These are phyloP conservation scores for Mormyrops attenuatus DNA, from an alignment of 2,797 vertebrate species.

Conservation along the genomic window DNA sequence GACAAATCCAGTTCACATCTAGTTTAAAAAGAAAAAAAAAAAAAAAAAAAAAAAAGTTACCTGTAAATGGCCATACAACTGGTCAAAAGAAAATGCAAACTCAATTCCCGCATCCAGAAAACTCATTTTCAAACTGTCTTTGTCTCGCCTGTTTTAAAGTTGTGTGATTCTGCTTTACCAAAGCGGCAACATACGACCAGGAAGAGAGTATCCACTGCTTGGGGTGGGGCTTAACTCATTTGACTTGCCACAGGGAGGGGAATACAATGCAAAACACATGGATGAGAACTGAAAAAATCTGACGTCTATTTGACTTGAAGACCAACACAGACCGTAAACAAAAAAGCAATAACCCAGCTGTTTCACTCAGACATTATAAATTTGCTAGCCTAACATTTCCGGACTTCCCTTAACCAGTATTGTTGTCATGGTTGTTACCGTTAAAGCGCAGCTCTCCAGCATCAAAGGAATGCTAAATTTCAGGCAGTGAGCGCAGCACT, in stretches of 20 bases:
- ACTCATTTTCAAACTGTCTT: neutral
- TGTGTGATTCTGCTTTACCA: neutral
- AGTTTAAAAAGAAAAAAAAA: neutral
- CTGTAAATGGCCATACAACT: neutral
- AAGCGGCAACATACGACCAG: neutral
- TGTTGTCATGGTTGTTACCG: neutral
- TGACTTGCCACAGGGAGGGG: constrained; percentile 11
- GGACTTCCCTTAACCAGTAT: neutral
- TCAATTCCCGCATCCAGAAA: neutral
- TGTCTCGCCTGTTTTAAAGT: neutral
- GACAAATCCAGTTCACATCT: neutral
- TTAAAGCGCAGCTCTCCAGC: neutral
- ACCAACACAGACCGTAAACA: neutral
- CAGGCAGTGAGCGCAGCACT: neutral
- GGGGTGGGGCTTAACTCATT: neutral
- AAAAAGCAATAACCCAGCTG: neutral
- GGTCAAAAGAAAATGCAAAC: neutral
- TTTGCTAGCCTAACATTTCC: neutral
- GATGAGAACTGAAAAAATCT: constrained; percentile 22
- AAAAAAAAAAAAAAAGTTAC: neutral
- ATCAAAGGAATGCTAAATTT: neutral
- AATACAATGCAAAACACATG: constrained; percentile 9
- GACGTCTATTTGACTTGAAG: neutral
- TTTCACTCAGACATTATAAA: neutral
- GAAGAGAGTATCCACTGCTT: neutral